Base-by-base conservation (phyloP, 2,888 invertebrate species). In the Calephelis perditalis region DNA sequence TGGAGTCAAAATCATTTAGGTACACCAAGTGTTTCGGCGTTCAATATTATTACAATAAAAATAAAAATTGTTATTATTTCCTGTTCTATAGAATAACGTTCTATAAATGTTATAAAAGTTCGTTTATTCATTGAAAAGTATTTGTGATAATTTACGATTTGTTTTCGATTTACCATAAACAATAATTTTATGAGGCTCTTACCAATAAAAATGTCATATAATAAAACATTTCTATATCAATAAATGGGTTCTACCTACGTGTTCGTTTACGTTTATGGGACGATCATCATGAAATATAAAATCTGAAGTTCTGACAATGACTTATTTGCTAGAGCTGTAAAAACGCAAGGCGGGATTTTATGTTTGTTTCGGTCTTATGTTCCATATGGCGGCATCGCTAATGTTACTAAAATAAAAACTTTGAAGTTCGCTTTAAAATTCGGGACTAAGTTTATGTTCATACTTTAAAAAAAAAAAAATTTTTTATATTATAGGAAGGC, bases 311-410 rank as follows among this genome's bases (percentile, higher is more conserved):
- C 74, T 75, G 74, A 79, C 81, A 81, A 81, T 82, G 79, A 79
- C 77, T 82, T 82, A 81, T 82, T 81, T 78, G 76, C 75, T 10
- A 61, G 73, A 78, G 82, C 79, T 78, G 75, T 84, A 84, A 84
- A 84, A 81, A 79, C 71, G 70, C 67, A 68, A 68, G 66, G 73
- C 69, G 71, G 74, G 67, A 73, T 79, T 81, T 82, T 81, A 83
- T 79, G 78, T 81, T 81, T 77, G 79, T 79, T 79, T 71, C 73
- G 68, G 72, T 73, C 75, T 77, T 79, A 79, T 80, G 79, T 82
- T 84, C 83, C 81, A 79, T 80, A 82, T 77, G 81, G 78, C 77
- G 74, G 74, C 74, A 73, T 75, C 74, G 74, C 69, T 75, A 68
- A 73, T 74, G 79, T 81, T 83, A 82, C 78, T 79, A 76, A 78